Percentiles rank a stretch among this genome's conserved stretches.
Evolutionary conservation across 2,113 vertebrate species (phyloP).

Genomic region (Xenotilapia caudafasciata): DNA sequence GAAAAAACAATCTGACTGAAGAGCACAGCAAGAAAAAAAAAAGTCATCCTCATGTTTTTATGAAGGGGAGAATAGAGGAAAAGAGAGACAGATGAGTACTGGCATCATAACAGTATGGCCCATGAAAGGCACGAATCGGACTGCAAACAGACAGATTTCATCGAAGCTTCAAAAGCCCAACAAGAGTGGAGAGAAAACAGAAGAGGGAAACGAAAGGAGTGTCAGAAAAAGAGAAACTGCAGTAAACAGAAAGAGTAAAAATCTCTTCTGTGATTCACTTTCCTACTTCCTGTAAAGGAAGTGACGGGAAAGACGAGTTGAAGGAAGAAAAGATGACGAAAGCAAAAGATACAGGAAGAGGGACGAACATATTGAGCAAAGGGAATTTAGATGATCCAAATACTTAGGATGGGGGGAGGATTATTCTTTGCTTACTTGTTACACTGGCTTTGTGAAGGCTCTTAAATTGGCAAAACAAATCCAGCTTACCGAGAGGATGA

Average conservation of each 20-base stretch:
- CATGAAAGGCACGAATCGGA: background rate
- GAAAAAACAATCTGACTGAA: background rate
- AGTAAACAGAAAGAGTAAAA: background rate
- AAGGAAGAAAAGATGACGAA: background rate
- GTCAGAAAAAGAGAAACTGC: background rate
- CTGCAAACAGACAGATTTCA: background rate
- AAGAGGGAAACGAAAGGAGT: background rate
- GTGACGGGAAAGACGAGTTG: background rate
- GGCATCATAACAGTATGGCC: background rate
- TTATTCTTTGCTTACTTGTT: background rate
- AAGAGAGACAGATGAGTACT: background rate
- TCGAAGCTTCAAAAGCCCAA: background rate
- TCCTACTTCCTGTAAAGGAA: background rate
- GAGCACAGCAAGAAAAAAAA: background rate
- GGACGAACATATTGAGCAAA: background rate
- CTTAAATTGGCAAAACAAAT: slow-evolving; percentile 14
- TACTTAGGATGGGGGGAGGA: background rate
- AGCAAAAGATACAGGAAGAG: background rate
- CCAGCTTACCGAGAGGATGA: background rate
- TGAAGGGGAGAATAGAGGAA: background rate
- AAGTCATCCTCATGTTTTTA: background rate
- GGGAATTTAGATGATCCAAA: background rate
- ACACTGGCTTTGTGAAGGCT: background rate
- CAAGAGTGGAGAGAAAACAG: background rate
- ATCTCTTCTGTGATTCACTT: background rate